Percentiles rank a stretch among this genome's conserved stretches.
These are phyloP conservation scores for Penaeus vannamei DNA, from an alignment of 1,140 invertebrate genomes.

Conservation along the genomic window DNA sequence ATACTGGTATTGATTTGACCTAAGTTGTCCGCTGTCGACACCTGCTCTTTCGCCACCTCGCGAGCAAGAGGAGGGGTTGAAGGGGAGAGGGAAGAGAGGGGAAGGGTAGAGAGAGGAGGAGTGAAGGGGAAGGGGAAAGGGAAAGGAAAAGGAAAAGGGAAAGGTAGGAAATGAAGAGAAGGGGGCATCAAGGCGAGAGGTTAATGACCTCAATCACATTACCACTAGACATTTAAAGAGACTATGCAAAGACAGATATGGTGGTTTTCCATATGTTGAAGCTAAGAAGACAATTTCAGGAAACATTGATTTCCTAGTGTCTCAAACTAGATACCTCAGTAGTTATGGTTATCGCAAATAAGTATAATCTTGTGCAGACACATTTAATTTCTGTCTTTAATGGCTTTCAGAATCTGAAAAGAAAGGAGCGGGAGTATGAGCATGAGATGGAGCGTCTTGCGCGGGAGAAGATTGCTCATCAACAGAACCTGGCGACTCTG, in stretches of 20 bases:
- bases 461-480: slow-evolving; percentile 86
- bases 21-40: slow-evolving; percentile 26
- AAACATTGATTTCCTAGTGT: too few species aligned
- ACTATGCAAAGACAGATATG: neutral
- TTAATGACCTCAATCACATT: too few species aligned
- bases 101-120: too few species aligned
- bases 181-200: too few species aligned
- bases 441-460: slow-evolving; percentile 89
- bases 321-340: too few species aligned
- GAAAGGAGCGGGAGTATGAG: slow-evolving; percentile 86
- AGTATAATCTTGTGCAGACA: neutral
- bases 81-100: too few species aligned
- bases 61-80: neutral
- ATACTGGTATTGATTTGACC: slow-evolving; percentile 30
- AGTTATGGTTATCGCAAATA: neutral
- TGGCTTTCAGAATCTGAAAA: slow-evolving; percentile 75
- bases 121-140: too few species aligned
- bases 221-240: too few species aligned
- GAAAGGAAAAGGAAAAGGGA: too few species aligned
- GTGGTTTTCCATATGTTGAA: slow-evolving; percentile 36
- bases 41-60: slow-evolving; percentile 2
- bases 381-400: neutral
- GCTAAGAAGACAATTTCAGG: slow-evolving; percentile 43
- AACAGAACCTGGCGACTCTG: slow-evolving; percentile 80
- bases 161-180: too few species aligned